A percentile compares a stretch with the other conserved stretches of the same genome.
Evolutionary conservation across 2,113 vertebrate species (phyloP).

Genomic region (Catharus fuscescens): DNA sequence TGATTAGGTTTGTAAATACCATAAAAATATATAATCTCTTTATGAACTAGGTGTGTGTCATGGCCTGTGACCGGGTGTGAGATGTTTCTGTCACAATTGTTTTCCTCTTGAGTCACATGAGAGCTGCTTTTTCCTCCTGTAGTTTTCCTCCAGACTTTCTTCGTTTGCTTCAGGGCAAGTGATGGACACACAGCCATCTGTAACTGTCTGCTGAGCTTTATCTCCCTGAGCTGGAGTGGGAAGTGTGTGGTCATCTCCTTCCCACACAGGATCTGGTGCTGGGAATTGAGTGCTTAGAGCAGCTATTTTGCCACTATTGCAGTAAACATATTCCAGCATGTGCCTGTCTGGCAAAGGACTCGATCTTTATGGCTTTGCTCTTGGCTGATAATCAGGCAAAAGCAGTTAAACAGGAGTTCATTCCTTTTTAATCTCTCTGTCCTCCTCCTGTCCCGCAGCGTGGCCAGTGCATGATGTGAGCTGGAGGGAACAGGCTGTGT

Average conservation of each 20-base stretch:
- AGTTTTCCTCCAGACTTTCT: constrained; percentile 3
- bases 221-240: not conserved
- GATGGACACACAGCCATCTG: not conserved
- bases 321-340: not conserved
- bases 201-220: not conserved
- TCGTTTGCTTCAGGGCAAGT: not conserved
- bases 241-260: not conserved
- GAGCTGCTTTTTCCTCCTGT: not conserved
- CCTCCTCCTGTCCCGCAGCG: not conserved
- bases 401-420: constrained; percentile 69
- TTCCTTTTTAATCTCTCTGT: not conserved
- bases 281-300: not conserved
- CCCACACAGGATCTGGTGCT: not conserved
- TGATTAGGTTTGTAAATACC: not conserved
- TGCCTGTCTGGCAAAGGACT: not conserved
- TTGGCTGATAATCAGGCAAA: constrained; percentile 62
- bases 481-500: not conserved
- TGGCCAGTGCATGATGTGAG: accelerated
- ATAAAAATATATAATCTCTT: not conserved
- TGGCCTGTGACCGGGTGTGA: not conserved
- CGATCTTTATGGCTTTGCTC: not conserved
- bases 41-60: not conserved
- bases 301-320: not conserved
- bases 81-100: not conserved
- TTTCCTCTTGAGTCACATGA: not conserved